A percentile compares a stretch with the other conserved stretches of the same genome.
phyloP scores from a whole-genome alignment of 2,113 vertebrate genomes.

The Hippocampus guttulatus region DNA sequence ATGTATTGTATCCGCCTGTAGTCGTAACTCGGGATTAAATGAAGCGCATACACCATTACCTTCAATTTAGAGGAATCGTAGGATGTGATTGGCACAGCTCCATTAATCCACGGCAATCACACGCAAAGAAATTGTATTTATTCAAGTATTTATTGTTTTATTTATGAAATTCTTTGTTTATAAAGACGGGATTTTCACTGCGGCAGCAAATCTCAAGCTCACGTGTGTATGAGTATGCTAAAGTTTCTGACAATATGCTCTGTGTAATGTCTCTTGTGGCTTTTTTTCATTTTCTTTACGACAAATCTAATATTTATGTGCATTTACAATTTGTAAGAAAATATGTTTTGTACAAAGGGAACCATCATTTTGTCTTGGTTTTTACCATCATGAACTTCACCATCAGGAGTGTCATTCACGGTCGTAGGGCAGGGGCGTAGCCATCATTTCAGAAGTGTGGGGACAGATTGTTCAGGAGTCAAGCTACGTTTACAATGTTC shows the following conservation, averaged over 20 bases:
- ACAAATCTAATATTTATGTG: conserved; percentile 90
- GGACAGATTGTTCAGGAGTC: no score
- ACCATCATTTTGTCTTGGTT: conserved; percentile 94
- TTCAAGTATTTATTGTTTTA: conserved; percentile 71
- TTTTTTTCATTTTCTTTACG: conserved; percentile 51
- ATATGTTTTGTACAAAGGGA: conserved; percentile 92
- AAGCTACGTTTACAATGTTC: background rate
- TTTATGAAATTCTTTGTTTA: conserved; percentile 65
- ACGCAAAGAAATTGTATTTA: conserved; percentile 68
- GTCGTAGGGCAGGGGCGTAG: conserved; percentile 8
- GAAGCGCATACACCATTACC: conserved; percentile 26
- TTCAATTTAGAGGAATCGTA: conserved; percentile 32
- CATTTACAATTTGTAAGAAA: conserved; percentile 99
- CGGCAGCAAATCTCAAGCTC: conserved; percentile 44
- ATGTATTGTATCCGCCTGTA: conserved; percentile 24
- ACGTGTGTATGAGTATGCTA: conserved; percentile 32
- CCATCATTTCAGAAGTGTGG: no score
- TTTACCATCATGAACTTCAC: conserved; percentile 91
- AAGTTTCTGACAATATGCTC: conserved; percentile 29
- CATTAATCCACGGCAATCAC: conserved; percentile 64
- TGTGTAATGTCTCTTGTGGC: conserved; percentile 67
- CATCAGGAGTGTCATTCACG: conserved; percentile 57
- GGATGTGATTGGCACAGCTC: conserved; percentile 42
- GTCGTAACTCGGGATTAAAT: conserved; percentile 17
- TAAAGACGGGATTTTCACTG: conserved; percentile 73